These are phyloP conservation scores for Phyllotreta cruciferae DNA, from an alignment of 2,888 invertebrate species.

Conservation along the genomic window DNA sequence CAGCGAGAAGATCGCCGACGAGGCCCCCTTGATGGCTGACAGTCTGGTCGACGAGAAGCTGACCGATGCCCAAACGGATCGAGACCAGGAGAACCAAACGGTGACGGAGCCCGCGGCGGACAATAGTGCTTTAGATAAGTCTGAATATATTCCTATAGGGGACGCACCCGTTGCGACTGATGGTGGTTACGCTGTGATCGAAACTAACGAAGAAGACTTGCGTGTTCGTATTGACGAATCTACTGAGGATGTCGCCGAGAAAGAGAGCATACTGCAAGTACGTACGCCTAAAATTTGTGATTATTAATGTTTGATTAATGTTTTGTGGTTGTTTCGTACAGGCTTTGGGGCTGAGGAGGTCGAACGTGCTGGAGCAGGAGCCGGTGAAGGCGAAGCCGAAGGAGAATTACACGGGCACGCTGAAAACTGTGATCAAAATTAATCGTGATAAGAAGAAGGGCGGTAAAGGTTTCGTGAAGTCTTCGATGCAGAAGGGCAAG, in stretches of 20 bases:
- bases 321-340: conserved; percentile 48
- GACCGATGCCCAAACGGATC: neutral
- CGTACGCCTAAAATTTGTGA: neutral
- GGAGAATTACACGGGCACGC: conserved; percentile 74
- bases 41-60: conserved; percentile 32
- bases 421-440: conserved; percentile 85
- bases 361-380: conserved; percentile 73
- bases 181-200: conserved; percentile 30
- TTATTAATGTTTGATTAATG: neutral
- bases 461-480: conserved; percentile 73
- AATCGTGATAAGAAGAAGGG: conserved; percentile 73
- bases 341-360: conserved; percentile 76
- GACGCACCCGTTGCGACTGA: conserved; percentile 32
- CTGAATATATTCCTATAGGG: neutral
- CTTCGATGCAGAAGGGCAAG: conserved; percentile 79
- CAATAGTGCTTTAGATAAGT: conserved; percentile 8
- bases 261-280: conserved; percentile 72
- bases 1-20: conserved; percentile 23
- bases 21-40: conserved; percentile 5
- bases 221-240: conserved; percentile 40
- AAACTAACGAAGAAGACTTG: conserved; percentile 27
- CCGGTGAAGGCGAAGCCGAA: conserved; percentile 53
- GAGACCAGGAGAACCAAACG: neutral
- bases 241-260: conserved; percentile 57
- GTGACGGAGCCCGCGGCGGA: neutral